Percentiles rank a stretch among this genome's conserved stretches.
phyloP scores from a whole-genome alignment of 1,140 invertebrate species.

The Pollicipes pollicipes region DNA sequence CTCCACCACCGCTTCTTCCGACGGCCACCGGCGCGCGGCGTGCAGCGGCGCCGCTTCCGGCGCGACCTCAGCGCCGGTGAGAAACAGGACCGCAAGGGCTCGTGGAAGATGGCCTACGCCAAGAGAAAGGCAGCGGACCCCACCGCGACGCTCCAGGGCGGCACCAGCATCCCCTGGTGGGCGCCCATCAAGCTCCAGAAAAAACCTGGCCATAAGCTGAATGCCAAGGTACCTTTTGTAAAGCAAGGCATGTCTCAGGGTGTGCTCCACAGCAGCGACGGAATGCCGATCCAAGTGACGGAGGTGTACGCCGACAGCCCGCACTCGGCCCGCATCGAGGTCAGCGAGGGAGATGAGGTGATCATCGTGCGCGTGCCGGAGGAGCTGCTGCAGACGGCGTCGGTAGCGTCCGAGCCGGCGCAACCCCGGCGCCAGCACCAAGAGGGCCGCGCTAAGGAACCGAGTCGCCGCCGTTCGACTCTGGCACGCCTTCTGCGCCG shows the following conservation, averaged over 20 bases:
- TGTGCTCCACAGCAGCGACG: background rate
- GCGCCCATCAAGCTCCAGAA: background rate
- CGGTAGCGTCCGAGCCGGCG: background rate
- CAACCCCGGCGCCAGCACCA: too few relatives aligned
- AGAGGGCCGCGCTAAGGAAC: too few relatives aligned
- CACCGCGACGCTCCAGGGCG: background rate
- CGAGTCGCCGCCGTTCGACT: too few relatives aligned
- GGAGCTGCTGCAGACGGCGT: background rate
- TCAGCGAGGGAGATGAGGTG: background rate
- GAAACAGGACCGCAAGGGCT: background rate
- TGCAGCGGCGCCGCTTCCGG: background rate
- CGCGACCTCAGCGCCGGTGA: background rate
- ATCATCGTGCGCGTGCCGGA: background rate
- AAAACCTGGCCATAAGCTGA: too few relatives aligned
- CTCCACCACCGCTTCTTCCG: background rate
- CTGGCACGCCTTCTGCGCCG: too few relatives aligned
- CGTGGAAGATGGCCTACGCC: background rate
- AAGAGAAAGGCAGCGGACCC: background rate
- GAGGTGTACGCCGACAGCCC: background rate
- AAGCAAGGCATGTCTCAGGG: too few relatives aligned
- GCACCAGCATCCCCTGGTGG: background rate
- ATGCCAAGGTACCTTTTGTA: too few relatives aligned
- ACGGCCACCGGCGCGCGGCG: too few relatives aligned
- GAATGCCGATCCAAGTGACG: background rate
- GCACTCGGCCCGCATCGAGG: background rate